Evolutionary conservation across 2,888 invertebrate species (phyloP), one percentile per base, ranked within the genome.

Genomic region (Apamea anceps): DNA sequence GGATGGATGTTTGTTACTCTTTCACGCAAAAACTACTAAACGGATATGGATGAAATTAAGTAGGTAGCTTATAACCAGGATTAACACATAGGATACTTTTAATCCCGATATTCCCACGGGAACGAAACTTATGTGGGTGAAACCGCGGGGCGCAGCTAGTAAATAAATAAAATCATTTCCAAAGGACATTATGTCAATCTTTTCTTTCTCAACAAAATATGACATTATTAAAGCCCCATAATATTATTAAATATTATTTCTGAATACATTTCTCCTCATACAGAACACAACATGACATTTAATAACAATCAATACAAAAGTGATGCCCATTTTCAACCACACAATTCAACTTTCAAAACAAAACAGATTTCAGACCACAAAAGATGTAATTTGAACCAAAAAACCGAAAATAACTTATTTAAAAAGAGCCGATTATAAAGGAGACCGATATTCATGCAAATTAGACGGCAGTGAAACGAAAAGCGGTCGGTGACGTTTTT

Each of bases 381-480:
- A 65, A 75, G 18, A 42, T 42, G 32, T 83, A 51, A 80, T 77
- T 79, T 67, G n/a, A n/a, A 76, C 54, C 68, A 78, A 84, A 81
- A 79, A 80, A 74, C 51, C 71, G 60, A 79, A 84, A 89, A 90
- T 87, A 89, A 86, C 79, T 86, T 82, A 80, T 84, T 85, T 85
- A 88, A 88, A 89, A 77, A 81, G 86, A 85, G 25, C 67, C 80
- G 80, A 84, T 89, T 84, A 82, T 82, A 85, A 87, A 84, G 73
- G 78, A 87, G 81, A 80, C 85, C 73, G 80, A 82, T 86, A 88
- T 86, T 87, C 86, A 91, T 92, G 90, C 90, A 91, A 91, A 91
- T 91, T 85, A 86, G 77, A 66, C 74, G 78, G 74, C 68, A 13
- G 72, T 81, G 79, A 80, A 84, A 85, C 71, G 73, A 80, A 89